Conservation (phyloP, 2,888 invertebrate genomes). For the Drosophila lacicola region DNA sequence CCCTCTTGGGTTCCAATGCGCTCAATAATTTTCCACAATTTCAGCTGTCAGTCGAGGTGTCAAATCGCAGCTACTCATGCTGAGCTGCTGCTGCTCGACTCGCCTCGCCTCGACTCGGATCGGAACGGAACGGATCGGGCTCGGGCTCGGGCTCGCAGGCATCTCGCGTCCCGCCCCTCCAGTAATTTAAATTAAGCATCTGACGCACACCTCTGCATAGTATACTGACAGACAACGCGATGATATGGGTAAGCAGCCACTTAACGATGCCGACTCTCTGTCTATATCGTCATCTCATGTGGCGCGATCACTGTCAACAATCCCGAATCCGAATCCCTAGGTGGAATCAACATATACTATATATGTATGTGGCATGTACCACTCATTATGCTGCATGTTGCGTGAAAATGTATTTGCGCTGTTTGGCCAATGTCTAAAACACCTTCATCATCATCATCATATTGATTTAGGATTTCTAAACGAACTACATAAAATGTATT, state of each 20-base stretch:
- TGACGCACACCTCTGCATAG: slow-evolving; percentile 73
- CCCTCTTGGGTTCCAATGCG: slow-evolving; percentile 79
- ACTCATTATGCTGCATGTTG: slow-evolving; percentile 43
- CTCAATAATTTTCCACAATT: slow-evolving; percentile 84
- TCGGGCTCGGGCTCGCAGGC: slow-evolving; percentile 37
- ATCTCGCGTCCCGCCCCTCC: slow-evolving; percentile 62
- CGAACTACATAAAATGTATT: slow-evolving; percentile 12
- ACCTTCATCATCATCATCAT: slow-evolving; percentile 5
- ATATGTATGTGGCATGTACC: slow-evolving; percentile 29
- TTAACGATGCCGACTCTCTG: slow-evolving; percentile 65
- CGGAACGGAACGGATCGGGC: no score
- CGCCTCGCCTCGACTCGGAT: no score
- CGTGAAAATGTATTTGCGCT: slow-evolving; percentile 27
- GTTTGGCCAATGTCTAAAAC: slow-evolving; percentile 10
- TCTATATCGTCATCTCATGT: slow-evolving; percentile 74
- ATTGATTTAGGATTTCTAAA: neutral
- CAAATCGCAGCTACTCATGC: slow-evolving; percentile 85
- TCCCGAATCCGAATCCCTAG: slow-evolving; percentile 80
- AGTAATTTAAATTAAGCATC: slow-evolving; percentile 82
- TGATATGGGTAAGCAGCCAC: slow-evolving; percentile 78
- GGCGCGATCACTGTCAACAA: slow-evolving; percentile 81
- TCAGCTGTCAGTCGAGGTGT: slow-evolving; percentile 85
- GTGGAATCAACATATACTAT: slow-evolving; percentile 43
- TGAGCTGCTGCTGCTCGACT: slow-evolving; percentile 66
- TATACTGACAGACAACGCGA: slow-evolving; percentile 71